Conservation (phyloP, 2,113 vertebrate genomes). For the Probosciger aterrimus region DNA sequence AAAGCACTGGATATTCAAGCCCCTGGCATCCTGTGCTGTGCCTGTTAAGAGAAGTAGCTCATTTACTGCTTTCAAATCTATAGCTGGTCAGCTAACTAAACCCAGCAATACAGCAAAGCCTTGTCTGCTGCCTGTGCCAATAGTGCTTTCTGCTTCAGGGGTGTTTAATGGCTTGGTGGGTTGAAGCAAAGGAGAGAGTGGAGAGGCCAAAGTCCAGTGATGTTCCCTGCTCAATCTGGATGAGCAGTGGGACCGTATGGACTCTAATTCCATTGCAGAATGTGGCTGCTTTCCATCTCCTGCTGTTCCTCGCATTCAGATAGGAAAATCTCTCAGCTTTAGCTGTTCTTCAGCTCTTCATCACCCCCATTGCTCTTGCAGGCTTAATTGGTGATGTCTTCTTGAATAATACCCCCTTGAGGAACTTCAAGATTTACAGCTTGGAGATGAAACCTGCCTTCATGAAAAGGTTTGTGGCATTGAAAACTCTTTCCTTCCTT, state of each 20-base stretch:
- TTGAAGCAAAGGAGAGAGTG: not conserved
- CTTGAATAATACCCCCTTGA: conserved; percentile 74
- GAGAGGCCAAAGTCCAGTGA: not conserved
- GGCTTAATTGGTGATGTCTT: conserved; percentile 79
- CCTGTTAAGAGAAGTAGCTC: not conserved
- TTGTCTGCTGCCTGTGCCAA: not conserved
- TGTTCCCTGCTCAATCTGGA: not conserved
- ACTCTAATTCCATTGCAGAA: conserved; percentile 1
- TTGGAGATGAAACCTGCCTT: conserved; percentile 78
- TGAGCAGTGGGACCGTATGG: conserved; percentile 26
- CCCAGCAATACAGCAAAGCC: not conserved
- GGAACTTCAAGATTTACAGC: conserved; percentile 80
- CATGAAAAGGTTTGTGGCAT: conserved; percentile 70
- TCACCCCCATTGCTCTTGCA: conserved; percentile 50
- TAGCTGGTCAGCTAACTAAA: not conserved
- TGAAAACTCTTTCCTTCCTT: not conserved
- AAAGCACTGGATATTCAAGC: not conserved
- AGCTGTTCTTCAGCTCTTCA: not conserved
- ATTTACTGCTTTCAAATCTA: not conserved
- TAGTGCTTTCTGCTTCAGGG: not conserved
- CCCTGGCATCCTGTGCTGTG: not conserved
- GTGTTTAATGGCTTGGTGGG: not conserved
- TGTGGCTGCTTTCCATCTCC: conserved; percentile 14
- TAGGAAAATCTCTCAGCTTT: conserved; percentile 22
- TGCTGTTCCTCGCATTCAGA: not conserved